Evolutionary conservation across 2,113 vertebrate genomes (phyloP), one percentile per base, ranked within the genome.

Genomic region (Strix aluco): DNA sequence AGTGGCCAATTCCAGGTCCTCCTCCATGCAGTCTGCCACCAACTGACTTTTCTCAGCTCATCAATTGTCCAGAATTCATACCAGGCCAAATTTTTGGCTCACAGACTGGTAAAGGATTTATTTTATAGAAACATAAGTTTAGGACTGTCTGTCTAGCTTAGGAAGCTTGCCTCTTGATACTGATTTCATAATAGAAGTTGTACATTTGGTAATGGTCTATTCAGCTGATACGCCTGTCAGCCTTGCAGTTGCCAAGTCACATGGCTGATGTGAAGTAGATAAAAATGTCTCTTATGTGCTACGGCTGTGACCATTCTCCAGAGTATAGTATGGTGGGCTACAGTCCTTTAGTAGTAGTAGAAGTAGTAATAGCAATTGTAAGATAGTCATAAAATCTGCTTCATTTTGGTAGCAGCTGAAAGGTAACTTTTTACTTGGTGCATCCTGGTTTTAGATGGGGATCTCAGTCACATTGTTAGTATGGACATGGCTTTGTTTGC

Each of bases 41-140:
- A 1, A 99, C 99, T 10, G 99, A 99, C 97, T 99, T 99, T 94
- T 98, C 99, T 70, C 99, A 98, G 95, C 98, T 99, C 94, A 98
- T 99, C 94, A 97, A 99, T 94, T 99, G 99, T 73, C 99, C 99
- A 4, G 99, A 99, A 98, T 99, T 99, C 38, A 94, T 99, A 89
- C 99, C 99, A 40, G 98, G 99, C 70, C 99, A 99, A 92, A 97
- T 96, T 49, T 98, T 99, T 96, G 97, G 90, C 92, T 98, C 98
- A 52, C 96, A 97, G 88, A 97, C 98, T 69, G 99, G 99, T 99
- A 98, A 98, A 86, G 86, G 46, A 79, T 96, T 97, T 98, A 67
- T 81, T 94, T 91, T 69, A 40, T 88, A 89, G 84, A 65, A 93
- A 78, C 49, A 86, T 67, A 85, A 63, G n/a, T 30, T 97, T 70